Conservation (phyloP, 1,140 invertebrate genomes). For the Drosophila yakuba region DNA sequence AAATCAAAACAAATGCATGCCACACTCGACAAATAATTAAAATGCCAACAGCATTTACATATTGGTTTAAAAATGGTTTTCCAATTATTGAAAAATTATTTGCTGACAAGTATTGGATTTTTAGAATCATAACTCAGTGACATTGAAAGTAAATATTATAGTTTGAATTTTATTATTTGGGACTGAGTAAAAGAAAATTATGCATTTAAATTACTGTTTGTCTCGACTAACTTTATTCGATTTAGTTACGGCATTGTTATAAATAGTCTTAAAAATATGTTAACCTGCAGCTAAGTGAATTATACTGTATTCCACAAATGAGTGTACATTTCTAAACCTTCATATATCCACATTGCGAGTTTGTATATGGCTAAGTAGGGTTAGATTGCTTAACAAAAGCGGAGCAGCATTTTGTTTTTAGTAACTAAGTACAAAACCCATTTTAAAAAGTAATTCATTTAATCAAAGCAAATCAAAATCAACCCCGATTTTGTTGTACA, state of each 20-base stretch:
- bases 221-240: no score
- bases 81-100: no score
- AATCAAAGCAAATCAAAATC: constrained; percentile 4
- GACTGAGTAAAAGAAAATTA: background rate
- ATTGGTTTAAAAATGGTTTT: no score
- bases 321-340: constrained; percentile 39
- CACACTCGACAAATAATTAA: no score
- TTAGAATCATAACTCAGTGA: no score
- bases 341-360: constrained; percentile 6
- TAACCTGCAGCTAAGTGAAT: constrained; percentile 9
- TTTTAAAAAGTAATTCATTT: constrained; percentile 25
- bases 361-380: constrained; percentile 42
- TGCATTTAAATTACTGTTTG: background rate
- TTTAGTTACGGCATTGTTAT: no score
- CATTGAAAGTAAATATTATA: no score
- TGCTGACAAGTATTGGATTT: no score
- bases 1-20: no score
- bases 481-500: constrained; percentile 25
- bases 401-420: constrained; percentile 26
- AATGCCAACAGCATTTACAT: no score
- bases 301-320: constrained; percentile 17
- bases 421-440: constrained; percentile 35
- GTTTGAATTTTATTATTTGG: background rate
- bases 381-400: constrained; percentile 25
- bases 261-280: no score